These are phyloP conservation scores for Rhynchopsitta pachyrhyncha DNA, from an alignment of 2,113 vertebrate species.

Conservation along the genomic window DNA sequence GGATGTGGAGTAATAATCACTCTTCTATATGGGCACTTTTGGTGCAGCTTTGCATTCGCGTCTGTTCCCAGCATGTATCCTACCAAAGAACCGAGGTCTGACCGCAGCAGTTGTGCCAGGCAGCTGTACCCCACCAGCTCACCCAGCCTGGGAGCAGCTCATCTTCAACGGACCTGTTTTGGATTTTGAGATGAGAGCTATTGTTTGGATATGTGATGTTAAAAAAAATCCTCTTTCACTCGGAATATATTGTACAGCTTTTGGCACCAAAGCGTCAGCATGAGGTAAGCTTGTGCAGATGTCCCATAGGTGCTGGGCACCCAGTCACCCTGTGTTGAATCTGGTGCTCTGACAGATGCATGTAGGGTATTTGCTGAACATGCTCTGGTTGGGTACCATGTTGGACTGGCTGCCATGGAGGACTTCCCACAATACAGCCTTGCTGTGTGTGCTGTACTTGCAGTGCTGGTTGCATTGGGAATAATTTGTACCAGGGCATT, in stretches of 20 bases:
- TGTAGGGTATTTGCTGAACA: neutral
- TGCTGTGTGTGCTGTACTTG: accelerated
- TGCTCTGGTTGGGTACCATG: accelerated
- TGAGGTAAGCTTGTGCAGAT: neutral
- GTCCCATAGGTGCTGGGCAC: accelerated
- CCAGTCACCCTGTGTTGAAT: accelerated
- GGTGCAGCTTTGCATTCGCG: neutral
- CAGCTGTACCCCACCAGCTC: neutral
- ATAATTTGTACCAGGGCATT: accelerated
- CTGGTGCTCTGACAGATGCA: accelerated
- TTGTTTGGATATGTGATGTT: conserved; percentile 56
- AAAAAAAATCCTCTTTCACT: conserved; percentile 52
- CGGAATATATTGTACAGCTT: neutral
- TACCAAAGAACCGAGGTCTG: conserved; percentile 42
- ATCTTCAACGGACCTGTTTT: conserved; percentile 36
- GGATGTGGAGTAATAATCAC: conserved; percentile 20
- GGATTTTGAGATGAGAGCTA: conserved; percentile 48
- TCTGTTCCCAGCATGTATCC: conserved; percentile 4
- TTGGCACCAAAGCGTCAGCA: neutral
- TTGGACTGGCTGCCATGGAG: too few species aligned
- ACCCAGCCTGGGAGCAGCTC: neutral
- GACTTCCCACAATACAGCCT: neutral
- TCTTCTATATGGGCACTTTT: conserved; percentile 31
- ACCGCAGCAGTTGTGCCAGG: conserved; percentile 29
- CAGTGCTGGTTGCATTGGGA: neutral